Evolutionary conservation across 2,888 invertebrate genomes (phyloP).

Genomic region (Rhabditoides inermis): DNA sequence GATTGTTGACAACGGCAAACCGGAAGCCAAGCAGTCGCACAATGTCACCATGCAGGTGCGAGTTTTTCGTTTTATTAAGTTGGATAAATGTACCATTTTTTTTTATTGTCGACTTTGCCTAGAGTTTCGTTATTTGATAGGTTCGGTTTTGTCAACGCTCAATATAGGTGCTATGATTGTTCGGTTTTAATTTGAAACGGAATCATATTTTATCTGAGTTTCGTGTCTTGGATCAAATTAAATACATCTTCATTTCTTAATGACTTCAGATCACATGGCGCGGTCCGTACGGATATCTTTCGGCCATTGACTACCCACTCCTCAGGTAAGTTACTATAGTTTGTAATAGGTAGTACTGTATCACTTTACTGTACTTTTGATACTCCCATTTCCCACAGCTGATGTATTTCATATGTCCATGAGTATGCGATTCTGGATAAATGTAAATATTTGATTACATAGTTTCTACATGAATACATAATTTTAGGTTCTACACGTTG

Average conservation of each 20-base stretch:
- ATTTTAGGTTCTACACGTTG: slow-evolving; percentile 71
- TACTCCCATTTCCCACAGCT: too few relatives aligned
- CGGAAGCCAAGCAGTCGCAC: slow-evolving; percentile 5
- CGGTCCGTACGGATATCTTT: slow-evolving; percentile 72
- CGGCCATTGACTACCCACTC: slow-evolving; percentile 80
- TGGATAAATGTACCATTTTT: too few relatives aligned
- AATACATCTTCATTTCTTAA: neutral
- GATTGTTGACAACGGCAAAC: slow-evolving; percentile 1
- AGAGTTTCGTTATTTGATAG: too few relatives aligned
- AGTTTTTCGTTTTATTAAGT: too few relatives aligned
- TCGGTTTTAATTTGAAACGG: neutral
- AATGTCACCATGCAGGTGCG: too few relatives aligned
- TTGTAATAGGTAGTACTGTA: neutral
- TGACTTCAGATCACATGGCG: slow-evolving; percentile 23
- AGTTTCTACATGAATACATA: too few relatives aligned
- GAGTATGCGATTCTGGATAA: too few relatives aligned
- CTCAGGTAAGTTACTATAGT: slow-evolving; percentile 53
- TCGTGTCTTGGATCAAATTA: slow-evolving; percentile 1
- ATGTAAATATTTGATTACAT: too few relatives aligned
- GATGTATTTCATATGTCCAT: too few relatives aligned
- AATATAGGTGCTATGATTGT: slow-evolving; percentile 4
- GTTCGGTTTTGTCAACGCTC: too few relatives aligned
- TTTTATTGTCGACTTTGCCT: too few relatives aligned
- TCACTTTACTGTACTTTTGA: neutral
- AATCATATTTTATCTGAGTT: too few relatives aligned